Evolutionary conservation across 2,797 vertebrate genomes (phyloP).

Genomic region (Pitangus sulphuratus): DNA sequence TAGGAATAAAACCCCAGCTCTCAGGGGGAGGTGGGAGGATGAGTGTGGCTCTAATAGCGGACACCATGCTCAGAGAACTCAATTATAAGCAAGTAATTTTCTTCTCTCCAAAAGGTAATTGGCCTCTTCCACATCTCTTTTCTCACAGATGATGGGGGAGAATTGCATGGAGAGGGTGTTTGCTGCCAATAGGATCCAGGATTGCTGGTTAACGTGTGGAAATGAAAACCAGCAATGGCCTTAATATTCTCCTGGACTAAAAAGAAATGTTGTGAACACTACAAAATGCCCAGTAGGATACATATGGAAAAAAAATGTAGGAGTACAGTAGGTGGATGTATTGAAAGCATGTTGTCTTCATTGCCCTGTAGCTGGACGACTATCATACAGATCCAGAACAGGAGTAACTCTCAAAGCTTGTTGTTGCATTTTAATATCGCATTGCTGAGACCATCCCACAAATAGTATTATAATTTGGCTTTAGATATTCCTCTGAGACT

Average conservation of each 20-base stretch:
- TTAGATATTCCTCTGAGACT: neutral
- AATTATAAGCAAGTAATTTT: constrained; percentile 65
- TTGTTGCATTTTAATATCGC: neutral
- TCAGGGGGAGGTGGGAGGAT: constrained; percentile 50
- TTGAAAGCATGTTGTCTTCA: neutral
- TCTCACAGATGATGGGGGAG: constrained; percentile 52
- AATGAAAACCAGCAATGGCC: constrained; percentile 15
- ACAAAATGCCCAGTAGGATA: neutral
- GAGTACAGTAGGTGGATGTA: neutral
- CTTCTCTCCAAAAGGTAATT: constrained; percentile 58
- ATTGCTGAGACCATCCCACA: neutral
- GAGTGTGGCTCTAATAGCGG: constrained; percentile 60
- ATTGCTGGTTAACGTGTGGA: neutral
- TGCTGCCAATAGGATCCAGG: constrained; percentile 4
- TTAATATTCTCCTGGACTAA: neutral
- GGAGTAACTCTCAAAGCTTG: neutral
- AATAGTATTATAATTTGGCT: neutral
- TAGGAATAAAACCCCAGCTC: constrained; percentile 58
- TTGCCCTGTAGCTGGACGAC: neutral
- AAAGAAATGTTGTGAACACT: neutral
- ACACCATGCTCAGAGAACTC: constrained; percentile 43
- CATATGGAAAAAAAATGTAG: neutral
- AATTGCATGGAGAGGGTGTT: neutral
- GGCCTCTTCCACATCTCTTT: constrained; percentile 60
- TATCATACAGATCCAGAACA: neutral